These are phyloP conservation scores for Callionymus lyra DNA, from an alignment of 2,113 vertebrate genomes.

Conservation along the genomic window DNA sequence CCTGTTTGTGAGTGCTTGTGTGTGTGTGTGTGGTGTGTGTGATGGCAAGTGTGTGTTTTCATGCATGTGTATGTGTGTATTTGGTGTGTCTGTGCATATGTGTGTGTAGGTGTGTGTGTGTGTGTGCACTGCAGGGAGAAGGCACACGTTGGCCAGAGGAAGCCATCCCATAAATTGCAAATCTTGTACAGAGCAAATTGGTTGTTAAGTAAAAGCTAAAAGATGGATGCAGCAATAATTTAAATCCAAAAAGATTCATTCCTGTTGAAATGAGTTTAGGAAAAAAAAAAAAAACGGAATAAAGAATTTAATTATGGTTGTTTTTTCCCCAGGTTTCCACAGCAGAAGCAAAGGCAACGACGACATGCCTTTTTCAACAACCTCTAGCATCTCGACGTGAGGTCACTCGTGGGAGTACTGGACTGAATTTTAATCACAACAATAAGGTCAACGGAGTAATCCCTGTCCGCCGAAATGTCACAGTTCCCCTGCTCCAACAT, in stretches of 20 bases:
- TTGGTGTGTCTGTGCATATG: too few species aligned
- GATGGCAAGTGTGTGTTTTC: too few species aligned
- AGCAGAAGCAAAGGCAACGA: neutral
- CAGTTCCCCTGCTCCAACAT: slow-evolving; percentile 32
- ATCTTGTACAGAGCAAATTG: slow-evolving; percentile 11
- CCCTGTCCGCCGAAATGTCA: slow-evolving; percentile 55
- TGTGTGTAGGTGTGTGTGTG: neutral
- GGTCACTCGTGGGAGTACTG: slow-evolving; percentile 35
- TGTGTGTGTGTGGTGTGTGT: too few species aligned
- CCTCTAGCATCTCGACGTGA: slow-evolving; percentile 41
- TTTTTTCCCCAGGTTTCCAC: slow-evolving; percentile 1
- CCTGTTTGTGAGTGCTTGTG: too few species aligned
- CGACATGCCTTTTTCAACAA: slow-evolving; percentile 17
- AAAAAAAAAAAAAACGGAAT: slow-evolving; percentile 1
- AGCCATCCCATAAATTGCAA: slow-evolving; percentile 4
- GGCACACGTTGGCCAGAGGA: too few species aligned
- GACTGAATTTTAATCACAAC: slow-evolving; percentile 56
- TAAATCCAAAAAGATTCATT: slow-evolving; percentile 4
- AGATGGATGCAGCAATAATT: slow-evolving; percentile 6
- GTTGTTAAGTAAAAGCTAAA: slow-evolving; percentile 7
- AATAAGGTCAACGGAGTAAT: slow-evolving; percentile 57
- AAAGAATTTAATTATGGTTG: slow-evolving; percentile 5
- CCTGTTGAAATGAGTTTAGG: slow-evolving; percentile 1
- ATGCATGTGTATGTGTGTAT: too few species aligned
- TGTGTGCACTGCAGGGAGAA: neutral